phyloP scores from a whole-genome alignment of 2,797 vertebrate genomes.

The Danio jaintianensis region DNA sequence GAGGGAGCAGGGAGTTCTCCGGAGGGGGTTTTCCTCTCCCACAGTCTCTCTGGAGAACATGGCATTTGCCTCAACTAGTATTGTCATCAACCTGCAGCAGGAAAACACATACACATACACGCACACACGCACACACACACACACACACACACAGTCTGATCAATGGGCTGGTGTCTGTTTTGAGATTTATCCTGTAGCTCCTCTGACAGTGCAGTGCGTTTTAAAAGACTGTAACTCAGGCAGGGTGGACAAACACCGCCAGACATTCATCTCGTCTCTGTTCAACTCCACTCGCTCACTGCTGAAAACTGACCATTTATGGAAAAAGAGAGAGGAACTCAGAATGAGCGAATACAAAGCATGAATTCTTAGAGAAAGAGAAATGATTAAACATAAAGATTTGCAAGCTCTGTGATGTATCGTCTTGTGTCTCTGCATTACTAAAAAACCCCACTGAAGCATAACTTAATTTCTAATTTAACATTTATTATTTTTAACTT shows the following conservation, averaged over 20 bases:
- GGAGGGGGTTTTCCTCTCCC: slow-evolving; percentile 53
- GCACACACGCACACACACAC: slow-evolving; percentile 19
- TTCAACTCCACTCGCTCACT: slow-evolving; percentile 19
- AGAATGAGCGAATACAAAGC: not conserved
- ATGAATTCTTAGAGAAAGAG: slow-evolving; percentile 24
- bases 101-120: slow-evolving; percentile 38
- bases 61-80: slow-evolving; percentile 32
- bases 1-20: slow-evolving; percentile 35
- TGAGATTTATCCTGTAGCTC: slow-evolving; percentile 51
- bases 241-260: slow-evolving; percentile 54
- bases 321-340: slow-evolving; percentile 24
- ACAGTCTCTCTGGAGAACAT: slow-evolving; percentile 27
- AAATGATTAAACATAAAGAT: slow-evolving; percentile 23
- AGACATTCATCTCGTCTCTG: slow-evolving; percentile 52
- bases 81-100: slow-evolving; percentile 41
- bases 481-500: too few relatives aligned
- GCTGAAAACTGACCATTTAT: slow-evolving; percentile 47
- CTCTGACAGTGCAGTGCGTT: slow-evolving; percentile 35
- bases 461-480: too few relatives aligned
- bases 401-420: slow-evolving; percentile 22
- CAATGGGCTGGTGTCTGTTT: slow-evolving; percentile 45
- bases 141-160: slow-evolving; percentile 30
- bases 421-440: slow-evolving; percentile 7
- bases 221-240: slow-evolving; percentile 55
- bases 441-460: not conserved